Evolutionary conservation across 2,797 vertebrate species (phyloP), one percentile per base, ranked within the genome.

Genomic region (Remorina albescens): DNA sequence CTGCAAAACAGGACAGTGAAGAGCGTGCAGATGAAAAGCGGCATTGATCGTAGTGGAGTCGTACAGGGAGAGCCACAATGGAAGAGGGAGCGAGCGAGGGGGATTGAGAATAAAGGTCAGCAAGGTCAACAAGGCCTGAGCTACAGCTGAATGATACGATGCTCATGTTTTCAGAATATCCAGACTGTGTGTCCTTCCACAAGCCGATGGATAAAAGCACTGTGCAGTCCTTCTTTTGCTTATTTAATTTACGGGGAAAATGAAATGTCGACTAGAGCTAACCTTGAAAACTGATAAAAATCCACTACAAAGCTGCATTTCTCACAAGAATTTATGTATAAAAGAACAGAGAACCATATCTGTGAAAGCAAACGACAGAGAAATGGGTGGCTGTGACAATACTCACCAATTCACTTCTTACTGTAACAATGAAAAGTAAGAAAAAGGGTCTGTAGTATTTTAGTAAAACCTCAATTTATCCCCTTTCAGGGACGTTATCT

Each of bases 1-100:
- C 98, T 99, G 90, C 37, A 72, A 75, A 75, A 88, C 71, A 67
- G 76, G 50, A 67, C n/a, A 68, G 9, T 5, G 15, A 53, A 67
- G 19, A 41, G 28, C 0, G 53, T 16, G 34, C 15, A 58, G 53
- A 78, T 50, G 1, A 65, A 19, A 15, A 28, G 5, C 1, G 18
- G 19, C 30, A 66, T 0, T 58, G 28, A 44, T 69, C 34, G 49
- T 19, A 8, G 49, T 23, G 11, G 16, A 39, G n/a, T 53, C 7
- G 30, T 15, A 11, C 39, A 16, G 4, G 10, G 10, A 47, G 21
- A 41, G 23, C 16, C 18, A n/a, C 30, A 47, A 21, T 18, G 18
- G 16, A 28, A 16, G 3, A n/a, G n/a, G n/a, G n/a, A 54, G 16
- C 21, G 49, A 5, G 39, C 5, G 49, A 5, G 39, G 4, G 46